phyloP scores from a whole-genome alignment of 2,888 invertebrate species.

The Agapetus fuscipes region DNA sequence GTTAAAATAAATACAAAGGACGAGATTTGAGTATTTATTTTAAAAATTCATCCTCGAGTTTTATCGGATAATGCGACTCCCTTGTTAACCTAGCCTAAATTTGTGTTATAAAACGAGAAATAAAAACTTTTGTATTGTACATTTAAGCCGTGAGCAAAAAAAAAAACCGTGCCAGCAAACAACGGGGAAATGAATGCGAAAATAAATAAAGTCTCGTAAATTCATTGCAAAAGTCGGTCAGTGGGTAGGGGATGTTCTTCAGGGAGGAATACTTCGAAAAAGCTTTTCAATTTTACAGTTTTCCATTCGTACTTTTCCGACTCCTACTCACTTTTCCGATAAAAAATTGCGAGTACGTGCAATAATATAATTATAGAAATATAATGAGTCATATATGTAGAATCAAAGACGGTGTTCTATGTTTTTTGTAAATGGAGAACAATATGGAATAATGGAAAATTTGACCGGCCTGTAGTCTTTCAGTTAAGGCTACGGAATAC shows the following conservation, averaged over 20 bases:
- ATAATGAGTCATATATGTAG: too few species aligned
- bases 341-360: too few species aligned
- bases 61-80: conserved; percentile 17
- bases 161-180: conserved; percentile 5
- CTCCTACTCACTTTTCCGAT: too few species aligned
- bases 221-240: conserved; percentile 17
- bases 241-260: conserved; percentile 1
- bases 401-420: too few species aligned
- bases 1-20: conserved; percentile 1
- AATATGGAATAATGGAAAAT: too few species aligned
- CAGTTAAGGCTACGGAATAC: too few species aligned
- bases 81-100: conserved; percentile 16
- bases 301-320: too few species aligned
- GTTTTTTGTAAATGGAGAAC: too few species aligned
- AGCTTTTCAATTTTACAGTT: neutral
- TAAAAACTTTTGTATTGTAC: conserved; percentile 18
- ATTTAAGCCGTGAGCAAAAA: conserved; percentile 4
- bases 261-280: neutral
- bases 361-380: too few species aligned
- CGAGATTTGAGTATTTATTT: conserved; percentile 12
- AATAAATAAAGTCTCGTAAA: conserved; percentile 18
- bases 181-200: conserved; percentile 10
- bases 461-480: too few species aligned
- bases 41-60: conserved; percentile 15
- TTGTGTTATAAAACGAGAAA: conserved; percentile 15